Percentiles rank a stretch among this genome's conserved stretches.
Conservation (phyloP, 2,797 vertebrate species). For the Chelon labrosus region DNA sequence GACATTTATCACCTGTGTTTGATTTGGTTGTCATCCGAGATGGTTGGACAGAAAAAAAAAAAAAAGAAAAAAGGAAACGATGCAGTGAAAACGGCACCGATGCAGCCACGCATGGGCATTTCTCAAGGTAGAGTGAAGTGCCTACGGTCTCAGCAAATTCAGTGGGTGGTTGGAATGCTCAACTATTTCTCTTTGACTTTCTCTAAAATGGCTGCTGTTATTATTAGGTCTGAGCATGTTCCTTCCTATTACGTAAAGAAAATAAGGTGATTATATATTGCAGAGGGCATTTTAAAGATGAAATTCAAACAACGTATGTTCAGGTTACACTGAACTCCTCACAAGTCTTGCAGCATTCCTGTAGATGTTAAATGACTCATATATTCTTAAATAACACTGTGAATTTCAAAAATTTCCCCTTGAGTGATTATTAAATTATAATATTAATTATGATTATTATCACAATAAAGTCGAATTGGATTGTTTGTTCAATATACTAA, state of each 20-base stretch:
- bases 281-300: conserved; percentile 2
- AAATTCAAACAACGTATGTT: conserved; percentile 10
- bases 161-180: conserved; percentile 48
- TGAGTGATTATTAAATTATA: no score
- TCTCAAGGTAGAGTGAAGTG: conserved; percentile 56
- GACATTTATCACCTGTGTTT: conserved; percentile 79
- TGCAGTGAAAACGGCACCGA: conserved; percentile 36
- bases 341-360: neutral
- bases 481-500: neutral
- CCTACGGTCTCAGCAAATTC: conserved; percentile 53
- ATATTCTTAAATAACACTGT: neutral
- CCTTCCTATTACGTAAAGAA: conserved; percentile 10
- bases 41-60: neutral
- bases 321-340: neutral
- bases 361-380: neutral
- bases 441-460: no score
- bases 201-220: conserved; percentile 35
- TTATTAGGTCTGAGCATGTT: conserved; percentile 12
- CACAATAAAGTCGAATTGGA: neutral
- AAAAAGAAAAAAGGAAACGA: conserved; percentile 10
- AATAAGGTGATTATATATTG: neutral
- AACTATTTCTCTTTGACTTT: conserved; percentile 49
- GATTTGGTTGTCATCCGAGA: conserved; percentile 70
- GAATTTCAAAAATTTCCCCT: neutral
- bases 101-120: conserved; percentile 51